Evolutionary conservation across 2,888 invertebrate species (phyloP).

Genomic region (Stenolophus ochropezus): DNA sequence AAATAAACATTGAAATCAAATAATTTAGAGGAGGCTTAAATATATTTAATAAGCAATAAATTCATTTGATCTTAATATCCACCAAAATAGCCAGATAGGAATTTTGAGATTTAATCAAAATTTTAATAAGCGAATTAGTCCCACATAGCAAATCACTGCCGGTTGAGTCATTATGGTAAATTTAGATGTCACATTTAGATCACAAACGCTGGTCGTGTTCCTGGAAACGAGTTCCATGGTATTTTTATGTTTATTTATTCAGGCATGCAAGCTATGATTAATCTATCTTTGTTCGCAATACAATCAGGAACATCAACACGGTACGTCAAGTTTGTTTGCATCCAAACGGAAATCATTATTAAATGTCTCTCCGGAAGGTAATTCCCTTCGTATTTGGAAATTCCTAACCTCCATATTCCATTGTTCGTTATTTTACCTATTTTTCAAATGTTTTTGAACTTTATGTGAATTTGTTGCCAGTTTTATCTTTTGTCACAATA

Average conservation of each 20-base stretch:
- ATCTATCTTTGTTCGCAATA: slow-evolving; percentile 26
- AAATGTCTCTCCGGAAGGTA: neutral
- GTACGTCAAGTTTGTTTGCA: slow-evolving; percentile 14
- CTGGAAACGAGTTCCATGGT: slow-evolving; percentile 28
- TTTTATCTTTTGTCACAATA: too few relatives aligned
- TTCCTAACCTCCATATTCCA: neutral
- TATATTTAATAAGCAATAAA: neutral
- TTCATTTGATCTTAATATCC: neutral
- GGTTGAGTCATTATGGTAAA: slow-evolving; percentile 36
- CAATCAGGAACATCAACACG: slow-evolving; percentile 11
- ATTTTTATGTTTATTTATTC: slow-evolving; percentile 41
- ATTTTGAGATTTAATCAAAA: slow-evolving; percentile 35
- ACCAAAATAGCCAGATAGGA: slow-evolving; percentile 25
- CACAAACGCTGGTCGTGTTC: slow-evolving; percentile 13
- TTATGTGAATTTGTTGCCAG: too few relatives aligned
- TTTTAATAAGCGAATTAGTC: slow-evolving; percentile 37
- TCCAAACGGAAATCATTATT: slow-evolving; percentile 16
- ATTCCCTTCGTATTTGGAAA: neutral
- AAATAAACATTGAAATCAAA: neutral
- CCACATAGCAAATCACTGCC: slow-evolving; percentile 22
- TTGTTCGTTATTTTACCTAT: neutral
- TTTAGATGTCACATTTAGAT: slow-evolving; percentile 45
- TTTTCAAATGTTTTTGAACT: neutral
- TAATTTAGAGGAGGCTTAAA: neutral
- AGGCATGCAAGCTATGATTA: slow-evolving; percentile 25